Percentiles rank a stretch among this genome's conserved stretches.
Evolutionary conservation across 2,888 invertebrate genomes (phyloP).

Genomic region (Petrolisthes cinctipes): DNA sequence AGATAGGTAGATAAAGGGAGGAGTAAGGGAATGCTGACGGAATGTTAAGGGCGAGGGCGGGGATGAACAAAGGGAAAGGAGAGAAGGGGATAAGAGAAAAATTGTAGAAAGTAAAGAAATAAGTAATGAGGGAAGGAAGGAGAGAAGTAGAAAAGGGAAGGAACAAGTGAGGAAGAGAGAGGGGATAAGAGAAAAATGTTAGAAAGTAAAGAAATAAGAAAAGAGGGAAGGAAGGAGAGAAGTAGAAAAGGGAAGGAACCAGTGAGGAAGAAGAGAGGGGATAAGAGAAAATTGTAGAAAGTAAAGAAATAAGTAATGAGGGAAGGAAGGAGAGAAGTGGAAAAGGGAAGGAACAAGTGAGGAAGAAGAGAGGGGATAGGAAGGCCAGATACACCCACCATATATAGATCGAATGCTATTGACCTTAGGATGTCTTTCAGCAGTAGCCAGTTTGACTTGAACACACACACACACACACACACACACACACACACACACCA

Average conservation of each 20-base stretch:
- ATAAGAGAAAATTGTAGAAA: neutral
- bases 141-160: neutral
- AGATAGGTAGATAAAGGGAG: neutral
- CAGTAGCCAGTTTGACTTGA: neutral
- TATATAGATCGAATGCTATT: neutral
- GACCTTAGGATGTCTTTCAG: neutral
- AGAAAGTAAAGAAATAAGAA: neutral
- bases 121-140: neutral
- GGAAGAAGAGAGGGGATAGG: neutral
- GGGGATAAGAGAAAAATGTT: neutral
- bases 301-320: neutral
- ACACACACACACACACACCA: neutral
- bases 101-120: neutral
- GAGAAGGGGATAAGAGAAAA: neutral
- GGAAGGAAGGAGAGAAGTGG: neutral
- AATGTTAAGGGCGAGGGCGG: neutral
- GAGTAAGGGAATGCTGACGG: neutral
- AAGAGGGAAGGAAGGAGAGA: neutral
- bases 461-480: slow-evolving; percentile 7
- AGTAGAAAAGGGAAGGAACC: neutral
- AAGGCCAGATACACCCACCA: neutral
- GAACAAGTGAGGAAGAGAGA: neutral
- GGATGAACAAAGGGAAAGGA: neutral
- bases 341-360: neutral
- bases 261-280: neutral